Percentiles rank a stretch among this genome's conserved stretches.
phyloP scores from a whole-genome alignment of 64 coral and sea anemone genomes.

The Actinia equina region DNA sequence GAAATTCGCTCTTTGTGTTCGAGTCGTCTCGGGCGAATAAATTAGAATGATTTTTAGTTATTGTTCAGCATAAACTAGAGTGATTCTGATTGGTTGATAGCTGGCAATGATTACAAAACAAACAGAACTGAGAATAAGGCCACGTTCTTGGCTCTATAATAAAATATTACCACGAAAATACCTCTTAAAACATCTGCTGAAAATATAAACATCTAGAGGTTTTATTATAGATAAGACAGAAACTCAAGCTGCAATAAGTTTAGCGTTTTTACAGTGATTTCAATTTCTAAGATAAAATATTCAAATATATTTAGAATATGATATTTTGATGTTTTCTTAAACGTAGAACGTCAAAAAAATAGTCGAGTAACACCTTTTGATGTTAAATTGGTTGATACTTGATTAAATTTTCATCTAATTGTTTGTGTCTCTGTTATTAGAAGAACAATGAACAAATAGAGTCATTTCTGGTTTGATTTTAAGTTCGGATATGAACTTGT shows the following conservation, averaged over 20 bases:
- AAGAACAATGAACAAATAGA: too few relatives aligned
- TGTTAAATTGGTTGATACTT: too few relatives aligned
- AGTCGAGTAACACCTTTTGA: too few relatives aligned
- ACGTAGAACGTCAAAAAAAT: too few relatives aligned
- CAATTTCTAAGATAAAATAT: too few relatives aligned
- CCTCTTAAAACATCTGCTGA: constrained; percentile 10
- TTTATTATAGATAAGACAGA: background rate
- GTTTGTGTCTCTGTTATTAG: too few relatives aligned
- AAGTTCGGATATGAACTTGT: too few relatives aligned
- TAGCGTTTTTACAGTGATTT: too few relatives aligned
- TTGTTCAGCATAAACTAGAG: background rate
- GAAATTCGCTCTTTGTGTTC: constrained; percentile 4
- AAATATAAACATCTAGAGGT: background rate
- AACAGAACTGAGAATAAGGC: background rate
- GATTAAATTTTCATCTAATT: too few relatives aligned
- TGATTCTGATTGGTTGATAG: constrained; percentile 4
- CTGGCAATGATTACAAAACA: constrained; percentile 3
- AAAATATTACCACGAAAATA: background rate
- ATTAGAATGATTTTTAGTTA: constrained; percentile 33
- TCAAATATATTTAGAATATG: too few relatives aligned
- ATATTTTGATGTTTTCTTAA: too few relatives aligned
- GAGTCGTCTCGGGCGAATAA: constrained; percentile 10
- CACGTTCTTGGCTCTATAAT: background rate
- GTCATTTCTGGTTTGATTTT: too few relatives aligned
- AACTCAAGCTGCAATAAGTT: background rate